Conservation (phyloP, 2,113 vertebrate species). For the Platichthys flesus region DNA sequence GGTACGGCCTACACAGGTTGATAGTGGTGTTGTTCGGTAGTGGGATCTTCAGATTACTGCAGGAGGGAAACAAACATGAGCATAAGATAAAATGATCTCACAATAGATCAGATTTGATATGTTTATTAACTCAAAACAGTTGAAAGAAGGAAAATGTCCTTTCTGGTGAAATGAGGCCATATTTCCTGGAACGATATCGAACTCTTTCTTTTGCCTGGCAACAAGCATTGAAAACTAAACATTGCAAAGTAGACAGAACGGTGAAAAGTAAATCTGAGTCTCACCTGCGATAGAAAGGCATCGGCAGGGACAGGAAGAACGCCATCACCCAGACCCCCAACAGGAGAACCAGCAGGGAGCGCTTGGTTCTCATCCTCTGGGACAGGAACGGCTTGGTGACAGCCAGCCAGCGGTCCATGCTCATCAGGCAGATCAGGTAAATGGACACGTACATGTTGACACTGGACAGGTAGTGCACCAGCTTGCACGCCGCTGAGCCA, state of each 20-base stretch:
- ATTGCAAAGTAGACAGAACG: neutral
- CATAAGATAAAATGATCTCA: neutral
- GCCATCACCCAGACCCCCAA: constrained; percentile 84
- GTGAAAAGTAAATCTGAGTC: neutral
- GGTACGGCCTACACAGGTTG: constrained; percentile 45
- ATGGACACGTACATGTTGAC: constrained; percentile 94
- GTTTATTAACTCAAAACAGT: too few relatives aligned
- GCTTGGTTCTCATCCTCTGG: constrained; percentile 85
- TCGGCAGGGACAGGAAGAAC: constrained; percentile 84
- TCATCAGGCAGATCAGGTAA: constrained; percentile 90
- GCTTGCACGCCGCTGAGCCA: constrained; percentile 83
- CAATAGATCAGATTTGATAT: neutral
- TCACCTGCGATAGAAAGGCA: constrained; percentile 87
- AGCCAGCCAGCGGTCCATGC: constrained; percentile 89
- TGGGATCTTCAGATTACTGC: constrained; percentile 27
- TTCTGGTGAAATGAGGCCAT: too few relatives aligned
- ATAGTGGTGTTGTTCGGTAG: neutral
- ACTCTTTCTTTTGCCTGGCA: too few relatives aligned
- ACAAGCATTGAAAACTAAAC: neutral
- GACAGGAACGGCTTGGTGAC: constrained; percentile 86
- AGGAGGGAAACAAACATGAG: too few relatives aligned
- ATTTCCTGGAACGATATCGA: too few relatives aligned
- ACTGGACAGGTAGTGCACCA: constrained; percentile 86
- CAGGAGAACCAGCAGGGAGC: constrained; percentile 77
- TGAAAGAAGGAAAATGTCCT: too few relatives aligned